Conservation (phyloP, 2,888 invertebrate species). For the Coelinius sp. region DNA sequence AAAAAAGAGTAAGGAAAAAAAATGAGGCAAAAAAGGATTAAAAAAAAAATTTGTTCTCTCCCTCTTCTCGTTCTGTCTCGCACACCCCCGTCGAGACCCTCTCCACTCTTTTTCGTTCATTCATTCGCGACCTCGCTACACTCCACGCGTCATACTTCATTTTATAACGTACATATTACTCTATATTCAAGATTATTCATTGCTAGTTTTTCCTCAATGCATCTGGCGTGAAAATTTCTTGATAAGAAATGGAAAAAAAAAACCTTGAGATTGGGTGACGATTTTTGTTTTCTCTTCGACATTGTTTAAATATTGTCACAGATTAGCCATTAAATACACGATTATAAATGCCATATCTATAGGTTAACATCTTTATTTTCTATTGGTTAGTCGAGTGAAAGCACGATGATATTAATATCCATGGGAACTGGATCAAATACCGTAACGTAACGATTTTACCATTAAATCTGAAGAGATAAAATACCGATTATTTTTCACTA, state of each 20-base stretch:
- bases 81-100: slow-evolving; percentile 25
- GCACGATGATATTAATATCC: slow-evolving; percentile 37
- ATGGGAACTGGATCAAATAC: slow-evolving; percentile 40
- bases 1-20: slow-evolving; percentile 4
- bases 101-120: slow-evolving; percentile 26
- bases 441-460: background rate
- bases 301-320: background rate
- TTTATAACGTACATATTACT: slow-evolving; percentile 24
- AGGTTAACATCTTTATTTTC: slow-evolving; percentile 4
- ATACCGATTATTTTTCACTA: too few species aligned
- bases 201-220: background rate
- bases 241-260: background rate
- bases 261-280: background rate
- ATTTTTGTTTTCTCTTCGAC: background rate
- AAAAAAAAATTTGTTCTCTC: slow-evolving; percentile 15
- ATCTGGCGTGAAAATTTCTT: background rate
- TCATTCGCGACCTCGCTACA: slow-evolving; percentile 27
- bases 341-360: background rate
- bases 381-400: slow-evolving; percentile 17
- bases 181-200: background rate
- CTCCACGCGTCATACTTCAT: slow-evolving; percentile 7
- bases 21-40: background rate
- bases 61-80: background rate
- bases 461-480: background rate
- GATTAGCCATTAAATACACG: background rate